Evolutionary conservation across 2,888 invertebrate genomes (phyloP), one percentile per base, ranked within the genome.

Genomic region (Meghimatium bilineatum): DNA sequence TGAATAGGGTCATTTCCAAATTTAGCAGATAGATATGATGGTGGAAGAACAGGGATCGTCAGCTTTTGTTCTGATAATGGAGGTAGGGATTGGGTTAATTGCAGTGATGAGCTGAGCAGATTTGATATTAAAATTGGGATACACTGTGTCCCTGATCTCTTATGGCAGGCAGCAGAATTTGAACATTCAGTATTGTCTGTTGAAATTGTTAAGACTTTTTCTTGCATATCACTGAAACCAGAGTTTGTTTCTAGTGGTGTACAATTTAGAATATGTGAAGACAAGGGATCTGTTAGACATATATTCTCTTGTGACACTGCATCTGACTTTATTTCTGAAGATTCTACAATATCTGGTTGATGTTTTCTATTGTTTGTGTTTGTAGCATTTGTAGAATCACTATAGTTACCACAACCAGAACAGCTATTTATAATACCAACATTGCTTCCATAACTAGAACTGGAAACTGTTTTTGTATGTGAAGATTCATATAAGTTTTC

Each of bases 1-100:
- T 84, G 36, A 0, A 69, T 44, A 56, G 69, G 32, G 23, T 77
- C 34, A 71, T 14, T 20, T 20, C 38, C 67, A 76, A 74, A 83
- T 49, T 32, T 44, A 36, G 52, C 67, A 32, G 87, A 85, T 26
- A 92, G 86, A 79, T 87, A 92, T 6, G 88, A 75, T 38, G 90
- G 89, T 29, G 91, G 88, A 44, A 90, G 83, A 23, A 87, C 85
- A 66, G 92, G 92, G 44, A 92, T 71, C 26, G 90, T 89, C 34
- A 92, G 86, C 29, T 86, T 80, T 67, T 87, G 87, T 56, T 91
- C 90, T 74, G 86, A 88, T 49, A 91, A 80, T 66, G 89, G 89
- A 34, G 88, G 84, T 23, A 86, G 52, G 78, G 90, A 89, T 38
- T 38, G 67, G 38, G 56, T 74, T 3, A 90, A 66, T 75, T 86